phyloP scores from a whole-genome alignment of 2,113 vertebrate genomes.

The Tetrao urogallus region DNA sequence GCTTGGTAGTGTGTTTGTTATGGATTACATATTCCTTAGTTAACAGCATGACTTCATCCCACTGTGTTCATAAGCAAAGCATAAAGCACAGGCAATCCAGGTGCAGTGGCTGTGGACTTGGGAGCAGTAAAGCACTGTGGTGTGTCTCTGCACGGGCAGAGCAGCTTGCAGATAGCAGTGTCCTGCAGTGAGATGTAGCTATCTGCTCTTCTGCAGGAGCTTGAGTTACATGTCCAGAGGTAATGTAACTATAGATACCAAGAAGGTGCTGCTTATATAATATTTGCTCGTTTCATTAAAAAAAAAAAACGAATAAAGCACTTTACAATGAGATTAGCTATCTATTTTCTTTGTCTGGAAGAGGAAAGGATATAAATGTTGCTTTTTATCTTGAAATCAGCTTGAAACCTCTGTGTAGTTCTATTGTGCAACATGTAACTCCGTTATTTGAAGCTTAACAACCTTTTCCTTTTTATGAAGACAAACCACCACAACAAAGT shows the following conservation, averaged over 20 bases:
- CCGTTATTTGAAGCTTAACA: neutral
- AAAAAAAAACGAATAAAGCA: neutral
- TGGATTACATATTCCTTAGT: neutral
- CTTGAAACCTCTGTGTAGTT: neutral
- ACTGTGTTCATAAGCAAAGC: neutral
- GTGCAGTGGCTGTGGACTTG: neutral
- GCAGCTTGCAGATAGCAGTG: neutral
- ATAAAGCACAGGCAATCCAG: neutral
- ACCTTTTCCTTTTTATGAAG: neutral
- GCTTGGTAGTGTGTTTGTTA: neutral
- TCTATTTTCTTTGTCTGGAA: neutral
- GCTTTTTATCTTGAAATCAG: neutral
- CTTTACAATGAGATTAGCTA: neutral
- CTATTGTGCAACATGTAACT: neutral
- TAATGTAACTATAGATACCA: neutral
- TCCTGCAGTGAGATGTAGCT: neutral
- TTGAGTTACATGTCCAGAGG: neutral
- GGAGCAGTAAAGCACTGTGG: neutral
- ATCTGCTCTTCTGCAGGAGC: neutral
- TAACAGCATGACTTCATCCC: conserved; percentile 24
- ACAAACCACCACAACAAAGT: neutral
- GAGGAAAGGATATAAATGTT: neutral
- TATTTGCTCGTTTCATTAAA: conserved; percentile 9
- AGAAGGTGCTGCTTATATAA: neutral
- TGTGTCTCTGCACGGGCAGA: neutral